phyloP scores from a whole-genome alignment of 2,888 invertebrate species.

The Mermis nigrescens region DNA sequence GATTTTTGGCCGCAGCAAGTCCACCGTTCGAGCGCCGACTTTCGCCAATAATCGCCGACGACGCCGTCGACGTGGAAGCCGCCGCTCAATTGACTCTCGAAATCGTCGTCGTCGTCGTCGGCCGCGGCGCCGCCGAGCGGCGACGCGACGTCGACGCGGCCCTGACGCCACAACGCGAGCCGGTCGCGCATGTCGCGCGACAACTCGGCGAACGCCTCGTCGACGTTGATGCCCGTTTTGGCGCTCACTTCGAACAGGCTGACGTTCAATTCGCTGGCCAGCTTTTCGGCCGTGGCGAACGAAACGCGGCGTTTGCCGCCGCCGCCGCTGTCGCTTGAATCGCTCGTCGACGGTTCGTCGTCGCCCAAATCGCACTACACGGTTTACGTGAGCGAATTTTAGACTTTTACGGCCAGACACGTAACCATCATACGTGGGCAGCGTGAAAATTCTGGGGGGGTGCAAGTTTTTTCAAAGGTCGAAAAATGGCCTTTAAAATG shows the following conservation, averaged over 20 bases:
- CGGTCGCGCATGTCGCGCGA: slow-evolving; percentile 14
- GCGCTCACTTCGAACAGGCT: slow-evolving; percentile 31
- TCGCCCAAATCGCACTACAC: no score
- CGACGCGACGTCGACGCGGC: background rate
- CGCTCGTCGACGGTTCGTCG: no score
- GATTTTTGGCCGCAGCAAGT: background rate
- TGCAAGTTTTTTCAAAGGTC: no score
- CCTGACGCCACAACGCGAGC: slow-evolving; percentile 14
- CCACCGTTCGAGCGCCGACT: background rate
- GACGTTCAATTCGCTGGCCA: slow-evolving; percentile 28
- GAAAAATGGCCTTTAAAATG: no score
- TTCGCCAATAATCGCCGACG: slow-evolving; percentile 19
- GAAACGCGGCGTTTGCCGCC: slow-evolving; percentile 6
- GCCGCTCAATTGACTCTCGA: slow-evolving; percentile 22
- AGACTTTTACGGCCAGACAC: no score
- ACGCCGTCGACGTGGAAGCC: slow-evolving; percentile 32
- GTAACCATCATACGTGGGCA: no score
- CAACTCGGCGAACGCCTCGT: slow-evolving; percentile 28
- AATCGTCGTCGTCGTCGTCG: slow-evolving; percentile 6
- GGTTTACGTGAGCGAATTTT: no score
- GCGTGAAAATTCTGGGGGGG: no score
- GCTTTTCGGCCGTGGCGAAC: slow-evolving; percentile 11
- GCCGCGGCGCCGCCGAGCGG: slow-evolving; percentile 15
- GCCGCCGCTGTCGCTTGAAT: no score
- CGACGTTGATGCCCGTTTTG: slow-evolving; percentile 31